These are phyloP conservation scores for Eleutherodactylus coqui DNA, from an alignment of 2,797 vertebrate species.

Conservation along the genomic window DNA sequence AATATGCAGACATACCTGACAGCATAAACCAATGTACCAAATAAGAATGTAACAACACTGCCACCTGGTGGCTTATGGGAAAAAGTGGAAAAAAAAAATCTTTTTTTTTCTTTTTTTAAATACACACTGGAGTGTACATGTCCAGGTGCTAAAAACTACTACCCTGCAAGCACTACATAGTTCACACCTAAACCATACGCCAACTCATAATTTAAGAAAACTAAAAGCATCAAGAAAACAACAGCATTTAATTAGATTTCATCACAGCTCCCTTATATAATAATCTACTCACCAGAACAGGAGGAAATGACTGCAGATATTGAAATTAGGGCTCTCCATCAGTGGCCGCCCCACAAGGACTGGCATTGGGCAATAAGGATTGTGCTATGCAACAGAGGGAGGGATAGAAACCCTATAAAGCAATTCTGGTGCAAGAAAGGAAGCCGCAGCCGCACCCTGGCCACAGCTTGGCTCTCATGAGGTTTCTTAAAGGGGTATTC, in stretches of 20 bases:
- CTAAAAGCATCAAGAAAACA: too few relatives aligned
- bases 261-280: too few relatives aligned
- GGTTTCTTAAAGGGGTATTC: too few relatives aligned
- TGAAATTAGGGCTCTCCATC: neutral
- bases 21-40: too few relatives aligned
- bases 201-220: neutral
- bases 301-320: neutral
- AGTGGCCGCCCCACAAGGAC: neutral
- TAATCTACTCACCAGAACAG: neutral
- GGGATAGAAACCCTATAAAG: neutral
- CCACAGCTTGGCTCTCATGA: neutral
- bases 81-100: too few relatives aligned
- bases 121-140: too few relatives aligned
- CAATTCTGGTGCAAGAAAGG: neutral
- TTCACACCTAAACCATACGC: neutral
- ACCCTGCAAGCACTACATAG: neutral
- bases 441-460: neutral
- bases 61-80: conserved; percentile 4
- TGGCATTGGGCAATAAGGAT: neutral
- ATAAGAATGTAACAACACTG: neutral
- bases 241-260: too few relatives aligned
- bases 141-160: too few relatives aligned
- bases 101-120: too few relatives aligned
- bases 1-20: too few relatives aligned
- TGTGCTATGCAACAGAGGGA: neutral